Base-by-base conservation (phyloP, 2,113 vertebrate genomes). In the Aptenodytes forsteri region DNA sequence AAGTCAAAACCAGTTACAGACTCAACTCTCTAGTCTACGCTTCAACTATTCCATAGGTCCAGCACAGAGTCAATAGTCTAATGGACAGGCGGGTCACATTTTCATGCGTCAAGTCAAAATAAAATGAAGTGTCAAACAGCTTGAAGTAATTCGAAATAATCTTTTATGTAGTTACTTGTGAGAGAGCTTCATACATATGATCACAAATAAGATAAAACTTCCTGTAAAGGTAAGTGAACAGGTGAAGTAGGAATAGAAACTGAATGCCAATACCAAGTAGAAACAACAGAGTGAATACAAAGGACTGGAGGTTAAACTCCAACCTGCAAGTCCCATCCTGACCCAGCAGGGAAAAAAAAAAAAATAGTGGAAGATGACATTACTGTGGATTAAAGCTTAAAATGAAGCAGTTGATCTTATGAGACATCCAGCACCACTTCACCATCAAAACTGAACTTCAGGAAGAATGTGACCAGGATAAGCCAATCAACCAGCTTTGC, bases 331-430 rank as follows among this genome's bases (percentile, higher is more conserved):
- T 64, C 26, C 49, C 38, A 78, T 55, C 22, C 50, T 58, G 50
- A 67, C 10, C 4, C 50, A 69, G 8, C 0, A 0, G 20, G 12
- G 6, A 10, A 21, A 61, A 79, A 59, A n/a, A 21, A 61, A 79
- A 50, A n/a, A 46, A 16, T 0, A 72, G 36, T 3, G 7, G 30
- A 54, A 89, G 36, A 58, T 13, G 7, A 80, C 1, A 4, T 2
- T 65, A 30, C 34, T 46, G 34, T 52, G 49, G 18, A 83, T 77
- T n/a, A 88, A 77, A 77, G 59, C 25, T 82, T 77, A 96, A 93
- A 90, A 79, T 36, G 8, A 71, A 93, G 71, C 23, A 47, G 27
- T 0, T 67, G 54, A 46, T 70, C 12, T 64, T 78, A 64, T 0
- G 0, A 83, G 32, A 58, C 26, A 67, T 34, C 15, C 56, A 91